Conservation (phyloP, 2,888 invertebrate species). For the Hyalella azteca region DNA sequence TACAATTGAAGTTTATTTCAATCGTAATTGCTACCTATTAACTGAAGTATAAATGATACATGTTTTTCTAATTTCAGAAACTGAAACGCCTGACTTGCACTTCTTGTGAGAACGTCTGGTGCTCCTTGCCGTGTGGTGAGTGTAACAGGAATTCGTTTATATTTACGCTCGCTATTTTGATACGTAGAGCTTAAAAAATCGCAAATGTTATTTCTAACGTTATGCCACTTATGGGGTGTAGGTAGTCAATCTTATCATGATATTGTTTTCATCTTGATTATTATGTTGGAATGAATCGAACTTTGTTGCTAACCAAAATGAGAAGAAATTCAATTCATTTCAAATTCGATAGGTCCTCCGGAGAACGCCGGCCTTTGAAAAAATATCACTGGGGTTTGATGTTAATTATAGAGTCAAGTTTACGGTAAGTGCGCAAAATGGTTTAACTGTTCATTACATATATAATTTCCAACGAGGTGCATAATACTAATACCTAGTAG, state of each 20-base stretch:
- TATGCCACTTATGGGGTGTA: neutral
- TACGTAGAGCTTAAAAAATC: neutral
- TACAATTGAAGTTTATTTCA: neutral
- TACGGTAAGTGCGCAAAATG: too few relatives aligned
- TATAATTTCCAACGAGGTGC: too few relatives aligned
- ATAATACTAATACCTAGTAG: too few relatives aligned
- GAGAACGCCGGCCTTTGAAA: too few relatives aligned
- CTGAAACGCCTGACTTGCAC: neutral
- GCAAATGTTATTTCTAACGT: neutral
- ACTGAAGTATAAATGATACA: neutral
- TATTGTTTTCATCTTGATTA: neutral
- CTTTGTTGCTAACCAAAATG: neutral
- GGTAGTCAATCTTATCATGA: too few relatives aligned
- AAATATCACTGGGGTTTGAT: too few relatives aligned
- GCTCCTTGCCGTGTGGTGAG: neutral
- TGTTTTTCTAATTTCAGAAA: neutral
- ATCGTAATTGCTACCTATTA: neutral
- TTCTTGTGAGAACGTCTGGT: slow-evolving; percentile 1
- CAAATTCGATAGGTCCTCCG: too few relatives aligned
- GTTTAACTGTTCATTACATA: too few relatives aligned
- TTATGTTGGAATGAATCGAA: neutral
- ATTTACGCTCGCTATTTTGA: neutral
- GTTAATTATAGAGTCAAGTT: too few relatives aligned
- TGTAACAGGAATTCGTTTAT: neutral
- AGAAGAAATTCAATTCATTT: too few relatives aligned